Evolutionary conservation across 64 coral and sea anemone species (phyloP), one percentile per base, ranked within the genome.

Genomic region (Dendronephthya gigantea): DNA sequence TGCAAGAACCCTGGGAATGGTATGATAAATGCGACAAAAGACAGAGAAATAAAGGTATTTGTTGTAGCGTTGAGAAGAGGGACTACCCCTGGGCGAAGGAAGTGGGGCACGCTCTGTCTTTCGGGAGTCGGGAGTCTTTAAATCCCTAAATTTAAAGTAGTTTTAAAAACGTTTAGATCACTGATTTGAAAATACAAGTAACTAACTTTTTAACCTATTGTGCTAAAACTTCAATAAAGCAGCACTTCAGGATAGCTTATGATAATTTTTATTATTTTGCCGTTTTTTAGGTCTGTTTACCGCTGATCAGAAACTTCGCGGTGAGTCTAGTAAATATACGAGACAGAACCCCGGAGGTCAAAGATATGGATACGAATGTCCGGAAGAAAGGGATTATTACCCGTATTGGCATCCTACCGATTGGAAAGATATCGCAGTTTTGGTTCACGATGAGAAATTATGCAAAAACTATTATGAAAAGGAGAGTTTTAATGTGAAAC

Each of bases 391-490:
- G 33, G 94, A 97, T 40, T 97, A 97, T 84, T 97, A 93, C 30
- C 94, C 94, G 34, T 97, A 97, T 83, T 97, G 94, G 94, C 94
- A 97, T 85, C 94, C 94, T 32, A 97, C 91, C 38, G 91, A 97
- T 6, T 97, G 94, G 94, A 97, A 93, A 84, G 94, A 97, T 22
- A 90, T 90, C 22, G 88, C 82, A 22, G 82, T 90, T 7, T 52
- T 90, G n/a, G 88, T 82, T 50, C 82, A 84, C 37, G 84, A 90
- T 70, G 19, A 90, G 48, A 84, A 62, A 17, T 45, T 43, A 47
- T 90, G 88, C 62, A 22, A 62, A 23, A 62, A 83, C 33, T 90
- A 83, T 52, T 90, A 90, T 56, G 83, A 32, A 56, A 90, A 84
- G n/a, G 82, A 90, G 49, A 90, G 88, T 84, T 90, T 90, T 14